Conservation (phyloP, 2,797 vertebrate genomes). For the Myotis daubentonii region DNA sequence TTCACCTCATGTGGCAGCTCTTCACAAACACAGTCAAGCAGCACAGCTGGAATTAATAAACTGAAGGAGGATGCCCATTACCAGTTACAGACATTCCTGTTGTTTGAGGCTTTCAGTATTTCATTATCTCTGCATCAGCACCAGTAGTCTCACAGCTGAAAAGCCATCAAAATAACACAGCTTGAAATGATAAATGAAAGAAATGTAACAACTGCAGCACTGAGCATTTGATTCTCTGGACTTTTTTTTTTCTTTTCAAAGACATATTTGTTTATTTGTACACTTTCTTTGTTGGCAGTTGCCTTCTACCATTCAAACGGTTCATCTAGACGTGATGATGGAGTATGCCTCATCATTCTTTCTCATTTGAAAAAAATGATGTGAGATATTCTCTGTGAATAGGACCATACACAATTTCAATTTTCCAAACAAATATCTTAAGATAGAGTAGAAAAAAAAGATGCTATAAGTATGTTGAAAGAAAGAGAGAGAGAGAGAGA, state of each 20-base stretch:
- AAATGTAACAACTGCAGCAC: constrained; percentile 75
- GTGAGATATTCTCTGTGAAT: constrained; percentile 31
- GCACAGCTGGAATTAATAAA: constrained; percentile 96
- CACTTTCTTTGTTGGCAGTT: constrained; percentile 61
- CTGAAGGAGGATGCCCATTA: constrained; percentile 94
- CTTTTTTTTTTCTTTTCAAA: constrained; percentile 72
- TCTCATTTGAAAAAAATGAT: constrained; percentile 21
- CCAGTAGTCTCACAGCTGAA: constrained; percentile 85
- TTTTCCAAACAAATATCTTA: constrained; percentile 28
- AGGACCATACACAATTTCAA: not conserved
- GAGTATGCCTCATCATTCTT: constrained; percentile 16
- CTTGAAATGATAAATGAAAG: constrained; percentile 89
- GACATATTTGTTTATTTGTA: constrained; percentile 69
- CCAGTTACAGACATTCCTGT: constrained; percentile 91
- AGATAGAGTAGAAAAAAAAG: not conserved
- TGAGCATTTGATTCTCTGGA: constrained; percentile 74
- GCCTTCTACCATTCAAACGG: constrained; percentile 49
- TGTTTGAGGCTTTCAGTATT: constrained; percentile 93
- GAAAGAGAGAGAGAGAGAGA: not conserved
- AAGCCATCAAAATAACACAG: constrained; percentile 87
- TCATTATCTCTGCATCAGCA: constrained; percentile 96
- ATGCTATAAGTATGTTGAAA: not conserved
- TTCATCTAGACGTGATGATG: constrained; percentile 24
- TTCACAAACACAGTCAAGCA: constrained; percentile 90
- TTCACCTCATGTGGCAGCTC: constrained; percentile 77